Base-by-base conservation (phyloP, 2,888 invertebrate species). In the Subacronicta megacephala region DNA sequence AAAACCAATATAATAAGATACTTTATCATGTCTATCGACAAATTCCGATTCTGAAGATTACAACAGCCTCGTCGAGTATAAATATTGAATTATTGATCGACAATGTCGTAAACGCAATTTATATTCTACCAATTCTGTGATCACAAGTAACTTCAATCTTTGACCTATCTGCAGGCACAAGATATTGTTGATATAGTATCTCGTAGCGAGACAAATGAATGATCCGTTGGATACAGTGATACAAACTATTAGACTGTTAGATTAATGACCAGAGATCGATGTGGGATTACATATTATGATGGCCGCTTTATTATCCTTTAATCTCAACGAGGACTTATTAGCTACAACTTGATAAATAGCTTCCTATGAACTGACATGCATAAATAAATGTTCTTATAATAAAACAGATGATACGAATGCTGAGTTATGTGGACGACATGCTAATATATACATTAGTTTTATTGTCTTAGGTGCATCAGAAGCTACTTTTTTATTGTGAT, bases 291-390 rank as follows among this genome's bases (percentile, higher is more conserved):
- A 53, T 46, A 50, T 43, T 26, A 56, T 65, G 54, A 58, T 52
- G 49, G 44, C 18, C 17, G 26, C 43, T 20, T 10, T 33, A 49
- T 33, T 58, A 62, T 58, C 45, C 18, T 37, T 37, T 38, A 42
- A 56, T 51, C 69, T 55, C 41, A 47, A 55, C 43, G 35, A 53
- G 41, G 38, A 60, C 68, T 52, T 53, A 68, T 69, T 62, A 62
- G 51, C 58, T 52, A 41, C 26, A n/a, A 37, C 38, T 56, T 69
- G 65, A 72, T 62, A 52, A 65, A 72, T 72, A 56, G 54, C 41
- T 56, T 55, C 61, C 55, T 37, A 35, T 36, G 29, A 38, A 36
- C 68, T 38, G 18, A 15, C 26, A 36, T 17, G 18, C 31, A 59
- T 52, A 52, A 46, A 57, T 63, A 43, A 45, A 35, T 26, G 23